Base-by-base conservation (phyloP, 2,113 vertebrate genomes). In the Corapipo altera region DNA sequence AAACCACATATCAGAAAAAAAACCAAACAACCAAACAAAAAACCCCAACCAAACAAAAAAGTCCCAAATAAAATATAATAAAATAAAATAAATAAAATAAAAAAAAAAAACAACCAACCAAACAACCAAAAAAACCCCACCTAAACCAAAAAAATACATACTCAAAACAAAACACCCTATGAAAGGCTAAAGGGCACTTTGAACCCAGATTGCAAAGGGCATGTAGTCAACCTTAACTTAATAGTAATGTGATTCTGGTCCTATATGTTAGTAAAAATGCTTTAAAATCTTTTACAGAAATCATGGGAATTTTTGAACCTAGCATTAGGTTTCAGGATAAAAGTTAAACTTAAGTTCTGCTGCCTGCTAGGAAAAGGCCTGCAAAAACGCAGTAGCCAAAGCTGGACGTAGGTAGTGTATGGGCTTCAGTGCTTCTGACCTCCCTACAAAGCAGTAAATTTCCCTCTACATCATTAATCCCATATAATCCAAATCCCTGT, bases 401-500 rank as follows among this genome's bases (percentile, higher is more conserved):
- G 11, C 19, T 35, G 27, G 14, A 64, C 4, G 7, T 9, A 80
- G 30, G 71, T 85, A 66, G 8, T 9, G 21, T n/a, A 15, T 1
- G 4, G 18, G 11, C 7, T 83, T 85, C 51, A 92, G 0, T 67
- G 15, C 4, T 89, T 89, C 46, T 91, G 90, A 86, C 82, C 52
- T 71, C 27, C 20, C 15, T 28, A 80, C 24, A 91, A 85, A 93
- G 65, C 44, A 86, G 32, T 44, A 67, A 37, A 91, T 91, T 93
- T 96, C 22, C 14, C 78, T 80, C 44, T 65, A 65, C 57, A 65
- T 86, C 32, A 57, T 81, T 95, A 95, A 91, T 95, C 69, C 69
- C 71, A n/a, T n/a, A 73, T 61, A 90, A 82, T 90, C 61, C 85
- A 71, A 94, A 92, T 92, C 32, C 84, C 52, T 94, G 95, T 89